Evolutionary conservation across 2,888 invertebrate genomes (phyloP).

Genomic region (Polydrusus pterygomalis): DNA sequence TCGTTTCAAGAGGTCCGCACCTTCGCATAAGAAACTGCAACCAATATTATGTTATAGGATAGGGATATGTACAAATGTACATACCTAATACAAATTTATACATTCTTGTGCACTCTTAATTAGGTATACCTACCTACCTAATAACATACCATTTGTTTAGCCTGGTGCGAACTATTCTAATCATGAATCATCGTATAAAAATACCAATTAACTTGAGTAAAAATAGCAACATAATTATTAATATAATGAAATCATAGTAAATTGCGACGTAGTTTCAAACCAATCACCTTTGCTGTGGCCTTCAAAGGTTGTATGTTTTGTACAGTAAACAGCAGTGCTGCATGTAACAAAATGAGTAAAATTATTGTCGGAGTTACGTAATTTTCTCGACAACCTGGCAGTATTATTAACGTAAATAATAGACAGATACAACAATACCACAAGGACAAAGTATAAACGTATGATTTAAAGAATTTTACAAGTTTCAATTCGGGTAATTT

Average conservation of each 20-base stretch:
- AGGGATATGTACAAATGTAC: too few species aligned
- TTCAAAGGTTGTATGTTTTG: constrained; percentile 41
- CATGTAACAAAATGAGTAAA: neutral
- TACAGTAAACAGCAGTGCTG: neutral
- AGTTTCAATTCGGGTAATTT: too few species aligned
- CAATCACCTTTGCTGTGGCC: constrained; percentile 45
- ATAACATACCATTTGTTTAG: neutral
- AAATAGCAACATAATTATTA: constrained; percentile 35
- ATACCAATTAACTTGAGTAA: constrained; percentile 37
- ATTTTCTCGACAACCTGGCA: neutral
- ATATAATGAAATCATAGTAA: constrained; percentile 6
- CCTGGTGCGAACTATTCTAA: constrained; percentile 38
- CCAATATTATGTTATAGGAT: too few species aligned
- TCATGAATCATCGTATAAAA: constrained; percentile 40
- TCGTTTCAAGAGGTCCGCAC: too few species aligned
- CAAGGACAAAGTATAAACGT: too few species aligned
- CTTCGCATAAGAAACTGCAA: too few species aligned
- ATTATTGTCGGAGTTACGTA: constrained; percentile 23
- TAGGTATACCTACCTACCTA: too few species aligned
- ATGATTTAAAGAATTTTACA: too few species aligned
- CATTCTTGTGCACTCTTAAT: too few species aligned
- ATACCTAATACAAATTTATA: too few species aligned
- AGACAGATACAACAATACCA: neutral
- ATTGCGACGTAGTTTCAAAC: constrained; percentile 40
- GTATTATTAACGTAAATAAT: too few species aligned